Evolutionary conservation across 2,888 invertebrate genomes (phyloP), one percentile per base, ranked within the genome.

Genomic region (Drosophila neoperkinsi): DNA sequence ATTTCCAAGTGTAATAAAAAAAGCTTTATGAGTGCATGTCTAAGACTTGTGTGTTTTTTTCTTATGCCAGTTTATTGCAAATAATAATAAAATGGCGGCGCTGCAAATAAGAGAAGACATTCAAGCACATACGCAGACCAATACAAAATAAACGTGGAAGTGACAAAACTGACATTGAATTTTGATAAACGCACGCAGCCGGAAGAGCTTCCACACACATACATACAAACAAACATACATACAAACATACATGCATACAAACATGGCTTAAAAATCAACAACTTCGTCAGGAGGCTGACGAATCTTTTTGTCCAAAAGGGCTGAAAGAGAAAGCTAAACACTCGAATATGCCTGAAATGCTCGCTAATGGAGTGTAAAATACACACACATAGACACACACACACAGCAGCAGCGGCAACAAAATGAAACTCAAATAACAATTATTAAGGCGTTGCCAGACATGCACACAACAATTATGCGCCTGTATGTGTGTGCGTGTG

Each of bases 361-460:
- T 74, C 82, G 86, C 81, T 83, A 84, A 88, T 83, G 85, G 89
- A 80, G 81, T 85, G 79, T 90, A 85, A 85, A 77, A 78, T 72
- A 71, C 66, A 75, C 64, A 75, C 80, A 74, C 65, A 81, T 58
- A 75, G 51, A 71, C 36, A 73, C 66, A 65, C 59, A 62, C 68
- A 11, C 60, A 53, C 59, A 57, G 61, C 59, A 61, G 61, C 61
- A 63, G 64, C 58, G 66, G 57, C 73, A 74, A 84, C 90, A 85
- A 85, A 84, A 86, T 86, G 84, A 78, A 90, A 86, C 90, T 91
- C 91, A 92, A 91, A 91, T 90, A 90, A 91, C 84, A 91, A 91
- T 90, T 86, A 88, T 89, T 90, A 92, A 92, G 92, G 92, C 92
- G 92, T 92, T 92, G 90, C 92, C 92, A 91, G 91, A 91, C 90